Base-by-base conservation (phyloP, 2,797 vertebrate species). In the Taeniopygia guttata region DNA sequence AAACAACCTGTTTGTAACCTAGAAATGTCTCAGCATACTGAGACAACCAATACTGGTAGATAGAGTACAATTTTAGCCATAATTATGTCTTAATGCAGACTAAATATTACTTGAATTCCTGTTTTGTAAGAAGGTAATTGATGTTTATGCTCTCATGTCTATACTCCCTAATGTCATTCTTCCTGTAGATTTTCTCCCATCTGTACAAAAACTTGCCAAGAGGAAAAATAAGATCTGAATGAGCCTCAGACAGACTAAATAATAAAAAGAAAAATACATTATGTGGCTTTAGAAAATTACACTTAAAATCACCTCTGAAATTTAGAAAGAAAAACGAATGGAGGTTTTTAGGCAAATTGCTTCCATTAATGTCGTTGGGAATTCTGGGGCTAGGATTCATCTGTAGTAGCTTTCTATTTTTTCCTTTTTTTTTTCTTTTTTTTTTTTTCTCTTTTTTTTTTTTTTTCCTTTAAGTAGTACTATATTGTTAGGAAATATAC, bases 211-310 rank as follows among this genome's bases (percentile, higher is more conserved):
- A 82, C 46, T 76, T 91, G 26, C 36, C n/a, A 30, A 45, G 55
- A 76, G 32, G 43, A 59, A 82, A 90, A 68, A 73, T 87, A 88
- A 83, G 38, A 83, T 66, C 32, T 75, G 77, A 68, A 88, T 73
- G 48, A 91, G 59, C 25, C 26, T 89, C 43, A 78, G 43, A 79
- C 52, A 78, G 69, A 29, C 68, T n/a, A 43, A 72, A 72, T 72
- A 84, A 89, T 83, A 87, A 89, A 94, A 93, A 78, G 68, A 59
- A 90, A 46, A 59, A 68, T 20, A 59, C 21, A 63, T 94, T 92
- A 66, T 69, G n/a, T 60, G 29, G 49, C 82, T 95, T 92, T 90
- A 87, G 87, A 94, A 93, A 89, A 96, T 95, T 86, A 56, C 27
- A 54, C 70, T 95, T 92, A 68, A 94, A 89, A 67, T 42, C 55